Evolutionary conservation across 2,113 vertebrate species (phyloP).

Genomic region (Potamarius usumacintae): DNA sequence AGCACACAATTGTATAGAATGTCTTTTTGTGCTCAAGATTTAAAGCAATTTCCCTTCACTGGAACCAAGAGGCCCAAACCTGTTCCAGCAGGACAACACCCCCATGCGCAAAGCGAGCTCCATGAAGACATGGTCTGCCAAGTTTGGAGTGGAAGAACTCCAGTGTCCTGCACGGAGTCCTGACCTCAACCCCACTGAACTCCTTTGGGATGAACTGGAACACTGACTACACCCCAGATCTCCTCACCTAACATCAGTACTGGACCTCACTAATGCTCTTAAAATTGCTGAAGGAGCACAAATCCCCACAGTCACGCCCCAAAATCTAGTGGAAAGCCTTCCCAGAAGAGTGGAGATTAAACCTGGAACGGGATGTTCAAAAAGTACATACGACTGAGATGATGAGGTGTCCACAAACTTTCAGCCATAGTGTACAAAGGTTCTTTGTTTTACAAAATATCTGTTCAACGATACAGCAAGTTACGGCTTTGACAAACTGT

Average conservation of each 20-base stretch:
- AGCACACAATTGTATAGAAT: not conserved
- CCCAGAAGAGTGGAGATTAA: not conserved
- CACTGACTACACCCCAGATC: not conserved
- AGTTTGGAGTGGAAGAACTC: not conserved
- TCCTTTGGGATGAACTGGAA: not conserved
- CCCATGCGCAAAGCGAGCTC: not conserved
- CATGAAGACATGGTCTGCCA: not conserved
- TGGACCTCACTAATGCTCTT: not conserved
- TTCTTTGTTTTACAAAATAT: not conserved
- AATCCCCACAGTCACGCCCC: not conserved
- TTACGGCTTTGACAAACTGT: not conserved
- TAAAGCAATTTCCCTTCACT: not conserved
- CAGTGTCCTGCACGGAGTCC: not conserved
- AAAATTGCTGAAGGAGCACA: not conserved
- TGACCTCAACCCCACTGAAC: not conserved
- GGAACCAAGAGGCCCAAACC: not conserved
- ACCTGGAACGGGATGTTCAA: not conserved
- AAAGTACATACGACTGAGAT: not conserved
- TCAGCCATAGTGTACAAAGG: not conserved
- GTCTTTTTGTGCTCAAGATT: not conserved
- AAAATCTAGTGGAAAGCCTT: not conserved
- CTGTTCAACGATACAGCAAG: not conserved
- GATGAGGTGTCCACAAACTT: not conserved
- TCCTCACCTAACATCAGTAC: not conserved
- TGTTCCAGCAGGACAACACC: not conserved